Percentiles rank a stretch among this genome's conserved stretches.
Evolutionary conservation across 2,888 invertebrate genomes (phyloP).

Genomic region (Pandemis heparana): DNA sequence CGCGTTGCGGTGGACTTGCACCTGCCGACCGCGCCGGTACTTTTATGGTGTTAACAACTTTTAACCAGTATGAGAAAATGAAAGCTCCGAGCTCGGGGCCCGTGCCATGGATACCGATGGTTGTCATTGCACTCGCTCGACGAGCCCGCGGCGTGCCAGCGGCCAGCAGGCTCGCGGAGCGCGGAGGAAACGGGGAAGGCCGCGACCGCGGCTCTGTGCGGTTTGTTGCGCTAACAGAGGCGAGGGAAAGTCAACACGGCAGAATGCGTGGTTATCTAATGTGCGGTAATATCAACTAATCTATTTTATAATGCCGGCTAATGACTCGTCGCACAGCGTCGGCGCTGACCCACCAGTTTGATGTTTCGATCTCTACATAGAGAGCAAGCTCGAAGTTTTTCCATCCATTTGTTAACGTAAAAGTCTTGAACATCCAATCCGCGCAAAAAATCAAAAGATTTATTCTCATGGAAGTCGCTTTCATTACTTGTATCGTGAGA

Average conservation of each 20-base stretch:
- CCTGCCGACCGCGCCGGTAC: neutral
- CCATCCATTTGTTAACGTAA: neutral
- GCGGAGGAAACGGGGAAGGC: neutral
- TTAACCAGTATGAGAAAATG: neutral
- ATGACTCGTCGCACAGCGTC: conserved; percentile 1
- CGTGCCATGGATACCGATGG: neutral
- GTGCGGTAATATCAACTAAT: conserved; percentile 26
- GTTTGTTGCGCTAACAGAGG: conserved; percentile 4
- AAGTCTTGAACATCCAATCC: neutral
- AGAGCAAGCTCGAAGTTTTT: neutral
- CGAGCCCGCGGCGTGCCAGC: neutral
- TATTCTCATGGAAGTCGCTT: conserved; percentile 22
- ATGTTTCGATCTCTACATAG: neutral
- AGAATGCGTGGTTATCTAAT: conserved; percentile 28
- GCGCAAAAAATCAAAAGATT: conserved; percentile 3
- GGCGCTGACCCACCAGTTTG: neutral
- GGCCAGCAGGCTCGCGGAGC: neutral
- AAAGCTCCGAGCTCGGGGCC: neutral
- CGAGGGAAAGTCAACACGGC: conserved; percentile 24
- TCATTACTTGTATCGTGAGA: conserved; percentile 11
- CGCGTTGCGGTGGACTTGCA: neutral
- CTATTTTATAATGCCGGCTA: conserved; percentile 5
- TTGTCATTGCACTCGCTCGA: conserved; percentile 11
- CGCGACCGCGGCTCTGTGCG: conserved; percentile 1
- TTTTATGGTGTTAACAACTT: conserved; percentile 20